These are phyloP conservation scores for Lepilemur septentrionalis DNA, from an alignment of 2,797 vertebrate genomes.

Conservation along the genomic window DNA sequence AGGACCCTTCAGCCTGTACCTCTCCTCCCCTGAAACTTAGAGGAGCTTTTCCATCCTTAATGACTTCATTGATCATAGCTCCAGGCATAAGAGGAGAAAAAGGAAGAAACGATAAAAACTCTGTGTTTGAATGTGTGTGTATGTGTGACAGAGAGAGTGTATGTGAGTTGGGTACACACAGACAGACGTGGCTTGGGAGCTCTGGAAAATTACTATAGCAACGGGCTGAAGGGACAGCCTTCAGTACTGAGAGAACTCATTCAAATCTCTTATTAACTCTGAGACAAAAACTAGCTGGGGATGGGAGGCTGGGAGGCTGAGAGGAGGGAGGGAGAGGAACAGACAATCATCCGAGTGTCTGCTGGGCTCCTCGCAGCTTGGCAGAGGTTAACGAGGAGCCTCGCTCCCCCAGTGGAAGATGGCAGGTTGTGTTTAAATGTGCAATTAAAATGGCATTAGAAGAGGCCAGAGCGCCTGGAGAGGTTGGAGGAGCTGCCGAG, in stretches of 20 bases:
- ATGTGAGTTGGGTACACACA: not conserved
- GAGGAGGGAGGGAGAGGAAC: not conserved
- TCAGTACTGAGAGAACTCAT: constrained; percentile 66
- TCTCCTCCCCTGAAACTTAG: not conserved
- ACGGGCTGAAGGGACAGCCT: constrained; percentile 78
- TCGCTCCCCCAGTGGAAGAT: not conserved
- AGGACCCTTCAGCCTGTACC: not conserved
- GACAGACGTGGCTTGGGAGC: constrained; percentile 53
- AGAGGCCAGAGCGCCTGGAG: not conserved
- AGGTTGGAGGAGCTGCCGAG: not conserved
- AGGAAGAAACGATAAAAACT: not conserved
- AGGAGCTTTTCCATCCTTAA: constrained; percentile 39
- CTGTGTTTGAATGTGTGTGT: not conserved
- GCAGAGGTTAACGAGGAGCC: constrained; percentile 60
- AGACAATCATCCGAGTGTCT: not conserved
- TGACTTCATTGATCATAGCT: constrained; percentile 50
- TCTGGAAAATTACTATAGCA: constrained; percentile 84
- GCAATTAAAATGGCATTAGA: constrained; percentile 53
- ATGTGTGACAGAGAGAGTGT: not conserved
- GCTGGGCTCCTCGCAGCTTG: not conserved
- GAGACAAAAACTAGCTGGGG: constrained; percentile 17
- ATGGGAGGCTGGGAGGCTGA: not conserved
- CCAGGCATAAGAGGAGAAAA: constrained; percentile 25
- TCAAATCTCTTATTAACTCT: constrained; percentile 72
- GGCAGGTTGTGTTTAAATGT: not conserved